Evolutionary conservation across 2,888 invertebrate genomes (phyloP).

Genomic region (Diaprepes abbreviatus): DNA sequence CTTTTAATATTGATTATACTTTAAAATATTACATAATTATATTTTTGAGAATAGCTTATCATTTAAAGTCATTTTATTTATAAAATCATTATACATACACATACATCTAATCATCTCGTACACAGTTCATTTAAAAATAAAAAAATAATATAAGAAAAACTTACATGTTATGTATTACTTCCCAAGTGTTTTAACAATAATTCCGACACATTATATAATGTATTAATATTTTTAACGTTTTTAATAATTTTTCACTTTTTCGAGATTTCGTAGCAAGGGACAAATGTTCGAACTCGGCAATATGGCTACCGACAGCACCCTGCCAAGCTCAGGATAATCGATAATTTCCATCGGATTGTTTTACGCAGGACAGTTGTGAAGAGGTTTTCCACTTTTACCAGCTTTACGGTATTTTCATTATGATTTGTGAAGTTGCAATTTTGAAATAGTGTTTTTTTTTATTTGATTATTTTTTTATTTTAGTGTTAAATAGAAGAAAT

Average conservation of each 20-base stretch:
- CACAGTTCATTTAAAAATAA: no score
- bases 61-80: no score
- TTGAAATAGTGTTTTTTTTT: no score
- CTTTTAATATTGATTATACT: no score
- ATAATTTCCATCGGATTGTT: conserved; percentile 57
- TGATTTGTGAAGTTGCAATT: no score
- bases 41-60: no score
- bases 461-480: no score
- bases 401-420: conserved; percentile 9
- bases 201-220: conserved; percentile 2
- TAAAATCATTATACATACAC: no score
- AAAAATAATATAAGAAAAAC: neutral
- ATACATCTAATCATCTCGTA: no score
- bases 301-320: conserved; percentile 65
- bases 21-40: no score
- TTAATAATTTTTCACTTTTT: conserved; percentile 13
- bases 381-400: conserved; percentile 43
- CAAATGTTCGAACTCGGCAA: conserved; percentile 53
- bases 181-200: neutral
- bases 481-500: no score
- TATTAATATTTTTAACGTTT: neutral
- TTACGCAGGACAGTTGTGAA: conserved; percentile 59
- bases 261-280: conserved; percentile 14
- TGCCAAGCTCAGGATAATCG: conserved; percentile 60
- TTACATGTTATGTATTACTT: neutral